Base-by-base conservation (phyloP, 2,797 vertebrate genomes). In the Dermochelys coriacea region DNA sequence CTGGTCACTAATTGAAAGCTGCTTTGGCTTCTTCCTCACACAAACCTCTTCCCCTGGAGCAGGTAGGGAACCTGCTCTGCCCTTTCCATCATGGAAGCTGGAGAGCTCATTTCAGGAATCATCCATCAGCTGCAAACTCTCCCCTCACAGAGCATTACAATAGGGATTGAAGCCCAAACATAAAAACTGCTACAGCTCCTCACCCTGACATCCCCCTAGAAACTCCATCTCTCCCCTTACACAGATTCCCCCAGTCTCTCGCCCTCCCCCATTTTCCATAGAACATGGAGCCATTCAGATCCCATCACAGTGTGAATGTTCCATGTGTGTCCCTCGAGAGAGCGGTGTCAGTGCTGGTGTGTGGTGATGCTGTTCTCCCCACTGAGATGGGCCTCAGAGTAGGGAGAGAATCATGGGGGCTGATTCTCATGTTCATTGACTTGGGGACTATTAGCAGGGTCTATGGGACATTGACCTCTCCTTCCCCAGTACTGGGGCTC, bases 301-400 rank as follows among this genome's bases (percentile, higher is more conserved):
- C 57, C 55, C 12, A 59, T 59, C 61, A 1, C 16, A n/a, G 61
- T n/a, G 16, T 9, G 18, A 9, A 61, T 64, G 2, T 21, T n/a
- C 61, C 1, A 0, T 37, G 61, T 7, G 16, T n/a, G 34, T 21
- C 34, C 4, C n/a, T 68, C 34, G 0, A 18, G 4, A 68, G 18
- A 68, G n/a, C 8, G 19, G 8, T 23, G 19, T 54, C 52, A 54
- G 0, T 54, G 52, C 21, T 54, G 52, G 34, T 68, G 34, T 68
- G 16, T 37, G 9, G 4, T 21, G n/a, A 68, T 68, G 61, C 34
- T 68, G 34, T 68, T 37, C 61, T 37, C 61, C 31, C 18, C 34
- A n/a, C 8, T 10, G n/a, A 68, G 18, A 68, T 18, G 34, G 61
- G 34, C n/a, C 61, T 68, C 34, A 68, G 61, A 37, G 34, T n/a